Evolutionary conservation across 2,113 vertebrate species (phyloP).

Genomic region (Cottus gobio): DNA sequence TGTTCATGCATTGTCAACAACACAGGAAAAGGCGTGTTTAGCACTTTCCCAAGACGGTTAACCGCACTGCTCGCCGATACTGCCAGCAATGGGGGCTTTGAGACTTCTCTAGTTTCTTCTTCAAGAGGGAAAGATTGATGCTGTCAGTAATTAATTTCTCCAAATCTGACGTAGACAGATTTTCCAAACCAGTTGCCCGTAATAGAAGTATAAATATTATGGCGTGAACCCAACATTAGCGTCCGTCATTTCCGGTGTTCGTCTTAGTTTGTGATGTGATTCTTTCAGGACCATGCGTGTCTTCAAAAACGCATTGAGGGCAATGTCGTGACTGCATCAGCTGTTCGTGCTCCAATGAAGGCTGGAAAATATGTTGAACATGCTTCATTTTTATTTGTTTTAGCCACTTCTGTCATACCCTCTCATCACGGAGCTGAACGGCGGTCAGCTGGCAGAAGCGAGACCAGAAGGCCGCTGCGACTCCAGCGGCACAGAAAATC

Average conservation of each 20-base stretch:
- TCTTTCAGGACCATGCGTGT: not conserved
- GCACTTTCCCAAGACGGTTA: not conserved
- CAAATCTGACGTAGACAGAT: not conserved
- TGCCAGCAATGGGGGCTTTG: not conserved
- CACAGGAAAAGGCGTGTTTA: not conserved
- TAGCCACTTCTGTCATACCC: not conserved
- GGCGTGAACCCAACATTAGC: not conserved
- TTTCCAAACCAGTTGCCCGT: not conserved
- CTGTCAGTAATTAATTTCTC: not conserved
- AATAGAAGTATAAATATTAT: not conserved
- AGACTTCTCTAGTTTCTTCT: not conserved
- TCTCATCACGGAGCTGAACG: not conserved
- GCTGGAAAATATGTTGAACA: conserved; percentile 6
- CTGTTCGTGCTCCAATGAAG: not conserved
- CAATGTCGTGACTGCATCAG: not conserved
- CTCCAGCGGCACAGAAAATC: not conserved
- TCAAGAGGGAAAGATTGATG: not conserved
- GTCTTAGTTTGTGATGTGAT: not conserved
- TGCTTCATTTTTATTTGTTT: not conserved
- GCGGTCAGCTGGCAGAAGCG: not conserved
- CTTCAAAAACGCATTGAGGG: not conserved
- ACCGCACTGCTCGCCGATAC: too few relatives aligned
- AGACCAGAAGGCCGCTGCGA: not conserved
- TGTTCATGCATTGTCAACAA: not conserved
- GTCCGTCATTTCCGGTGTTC: not conserved